These are phyloP conservation scores for Hemiprocne comata DNA, from an alignment of 2,113 vertebrate species.

Conservation along the genomic window DNA sequence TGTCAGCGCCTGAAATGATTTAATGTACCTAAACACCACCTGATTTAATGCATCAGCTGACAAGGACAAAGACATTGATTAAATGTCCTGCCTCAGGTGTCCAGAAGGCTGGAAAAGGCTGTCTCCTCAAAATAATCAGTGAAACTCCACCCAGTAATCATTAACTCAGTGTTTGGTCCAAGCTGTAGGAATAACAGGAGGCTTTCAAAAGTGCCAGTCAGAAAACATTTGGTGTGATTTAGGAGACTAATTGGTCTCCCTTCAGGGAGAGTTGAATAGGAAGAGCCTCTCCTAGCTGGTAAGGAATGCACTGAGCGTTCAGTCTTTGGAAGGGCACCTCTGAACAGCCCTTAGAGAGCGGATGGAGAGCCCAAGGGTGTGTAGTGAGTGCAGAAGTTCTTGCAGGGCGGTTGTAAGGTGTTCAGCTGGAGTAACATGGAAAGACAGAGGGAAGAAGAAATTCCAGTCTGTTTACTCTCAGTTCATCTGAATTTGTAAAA, in stretches of 20 bases:
- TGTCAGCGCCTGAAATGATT: constrained; percentile 26
- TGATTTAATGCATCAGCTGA: constrained; percentile 64
- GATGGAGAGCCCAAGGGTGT: background rate
- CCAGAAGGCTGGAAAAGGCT: constrained; percentile 45
- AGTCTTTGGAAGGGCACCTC: background rate
- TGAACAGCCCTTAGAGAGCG: rapidly evolving
- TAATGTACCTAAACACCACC: constrained; percentile 30
- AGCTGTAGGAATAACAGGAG: background rate
- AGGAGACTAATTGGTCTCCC: background rate
- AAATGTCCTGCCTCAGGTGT: constrained; percentile 29
- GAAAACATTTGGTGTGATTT: background rate
- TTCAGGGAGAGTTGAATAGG: rapidly evolving
- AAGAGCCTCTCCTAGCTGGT: rapidly evolving
- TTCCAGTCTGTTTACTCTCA: background rate
- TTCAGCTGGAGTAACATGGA: background rate
- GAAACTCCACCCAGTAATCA: constrained; percentile 58
- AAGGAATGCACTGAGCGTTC: background rate
- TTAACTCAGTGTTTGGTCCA: constrained; percentile 49
- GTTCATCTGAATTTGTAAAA: background rate
- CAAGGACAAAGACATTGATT: constrained; percentile 62
- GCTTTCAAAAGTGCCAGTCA: background rate
- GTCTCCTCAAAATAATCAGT: constrained; percentile 22
- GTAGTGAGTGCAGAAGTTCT: rapidly evolving
- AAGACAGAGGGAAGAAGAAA: background rate
- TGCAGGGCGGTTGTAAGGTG: rapidly evolving